These are phyloP conservation scores for Antigone vipio DNA, from an alignment of 2,113 vertebrate species.

Conservation along the genomic window DNA sequence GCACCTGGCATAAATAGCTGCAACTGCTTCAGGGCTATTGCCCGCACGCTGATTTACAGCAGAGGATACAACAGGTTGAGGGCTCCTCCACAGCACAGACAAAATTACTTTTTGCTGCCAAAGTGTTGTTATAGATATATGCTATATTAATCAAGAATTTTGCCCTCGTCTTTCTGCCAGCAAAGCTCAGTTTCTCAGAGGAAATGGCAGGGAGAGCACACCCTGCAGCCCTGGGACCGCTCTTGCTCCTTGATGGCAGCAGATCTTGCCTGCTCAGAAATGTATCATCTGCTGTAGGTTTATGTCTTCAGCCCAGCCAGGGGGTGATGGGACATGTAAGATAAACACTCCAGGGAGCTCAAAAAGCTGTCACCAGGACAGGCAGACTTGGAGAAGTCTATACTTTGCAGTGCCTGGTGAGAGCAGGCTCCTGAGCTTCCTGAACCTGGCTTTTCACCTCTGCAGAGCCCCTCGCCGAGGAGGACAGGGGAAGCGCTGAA, in stretches of 20 bases:
- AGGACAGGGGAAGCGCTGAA: not conserved
- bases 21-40: not conserved
- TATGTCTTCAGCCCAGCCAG: not conserved
- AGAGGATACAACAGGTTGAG: not conserved
- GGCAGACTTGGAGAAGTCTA: not conserved
- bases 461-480: rapidly evolving
- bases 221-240: not conserved
- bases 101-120: not conserved
- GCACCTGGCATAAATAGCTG: not conserved
- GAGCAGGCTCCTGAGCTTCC: not conserved
- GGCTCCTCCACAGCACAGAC: not conserved
- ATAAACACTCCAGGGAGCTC: not conserved
- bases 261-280: not conserved
- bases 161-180: not conserved
- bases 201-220: not conserved
- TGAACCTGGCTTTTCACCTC: not conserved
- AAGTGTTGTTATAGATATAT: not conserved
- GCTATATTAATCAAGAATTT: not conserved
- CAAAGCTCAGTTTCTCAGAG: not conserved
- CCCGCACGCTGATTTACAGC: not conserved
- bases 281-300: not conserved
- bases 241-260: not conserved
- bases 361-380: not conserved
- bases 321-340: not conserved
- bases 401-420: no score